Evolutionary conservation across 2,888 invertebrate genomes (phyloP).

Genomic region (Theretra japonica): DNA sequence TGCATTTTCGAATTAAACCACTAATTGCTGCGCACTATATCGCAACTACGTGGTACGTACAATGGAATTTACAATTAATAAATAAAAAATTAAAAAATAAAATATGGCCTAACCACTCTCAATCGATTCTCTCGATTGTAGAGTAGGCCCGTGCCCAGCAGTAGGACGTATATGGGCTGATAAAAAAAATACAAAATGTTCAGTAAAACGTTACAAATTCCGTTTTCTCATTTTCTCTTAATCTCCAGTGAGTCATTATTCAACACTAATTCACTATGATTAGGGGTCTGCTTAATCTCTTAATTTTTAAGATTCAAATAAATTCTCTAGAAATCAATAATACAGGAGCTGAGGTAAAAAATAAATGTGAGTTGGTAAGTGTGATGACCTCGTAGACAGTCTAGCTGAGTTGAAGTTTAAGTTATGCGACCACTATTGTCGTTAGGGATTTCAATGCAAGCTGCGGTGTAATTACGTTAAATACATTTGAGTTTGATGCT

Average conservation of each 20-base stretch:
- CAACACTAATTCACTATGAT: neutral
- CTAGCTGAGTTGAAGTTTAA: neutral
- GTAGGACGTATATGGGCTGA: no score
- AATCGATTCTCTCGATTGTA: no score
- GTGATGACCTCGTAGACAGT: conserved; percentile 8
- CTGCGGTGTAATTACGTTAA: conserved; percentile 43
- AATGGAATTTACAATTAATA: neutral
- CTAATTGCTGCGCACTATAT: neutral
- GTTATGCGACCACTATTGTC: conserved; percentile 37
- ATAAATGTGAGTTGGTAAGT: neutral
- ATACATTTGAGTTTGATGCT: conserved; percentile 40
- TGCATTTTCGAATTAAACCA: neutral
- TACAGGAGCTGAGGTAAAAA: neutral
- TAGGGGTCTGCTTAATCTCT: neutral
- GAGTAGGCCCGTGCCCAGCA: no score
- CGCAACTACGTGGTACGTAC: no score
- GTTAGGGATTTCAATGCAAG: conserved; percentile 41
- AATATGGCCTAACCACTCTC: no score
- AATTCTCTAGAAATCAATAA: neutral
- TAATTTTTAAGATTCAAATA: neutral
- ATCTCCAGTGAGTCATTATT: neutral
- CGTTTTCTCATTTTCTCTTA: neutral
- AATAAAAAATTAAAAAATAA: no score
- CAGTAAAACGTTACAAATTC: neutral
- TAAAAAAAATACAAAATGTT: neutral